A percentile compares a stretch with the other conserved stretches of the same genome.
phyloP scores from a whole-genome alignment of 2,888 invertebrate species.

The Mesorhabditis spiculigera region DNA sequence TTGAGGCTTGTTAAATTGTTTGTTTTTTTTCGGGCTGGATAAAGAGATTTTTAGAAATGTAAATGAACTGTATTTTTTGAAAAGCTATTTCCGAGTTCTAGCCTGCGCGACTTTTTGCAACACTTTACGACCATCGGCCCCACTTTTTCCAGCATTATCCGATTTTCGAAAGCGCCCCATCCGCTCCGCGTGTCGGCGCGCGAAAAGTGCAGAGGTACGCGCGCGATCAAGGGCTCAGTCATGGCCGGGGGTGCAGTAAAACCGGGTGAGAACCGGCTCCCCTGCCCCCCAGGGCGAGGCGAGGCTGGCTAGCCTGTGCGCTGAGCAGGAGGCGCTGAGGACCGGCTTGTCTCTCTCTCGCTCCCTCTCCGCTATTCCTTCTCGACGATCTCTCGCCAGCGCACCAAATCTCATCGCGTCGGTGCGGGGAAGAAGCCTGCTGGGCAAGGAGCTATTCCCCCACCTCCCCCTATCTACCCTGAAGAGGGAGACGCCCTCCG shows the following conservation, averaged over 20 bases:
- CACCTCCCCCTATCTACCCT: no score
- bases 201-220: not conserved
- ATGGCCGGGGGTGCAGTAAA: not conserved
- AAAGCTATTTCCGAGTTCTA: no score
- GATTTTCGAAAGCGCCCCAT: no score
- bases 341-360: constrained; percentile 3
- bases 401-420: not conserved
- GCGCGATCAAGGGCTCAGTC: not conserved
- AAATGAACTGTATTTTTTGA: no score
- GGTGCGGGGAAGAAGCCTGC: not conserved
- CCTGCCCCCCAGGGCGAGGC: not conserved
- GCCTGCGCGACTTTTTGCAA: no score
- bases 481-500: no score
- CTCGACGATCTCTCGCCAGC: not conserved
- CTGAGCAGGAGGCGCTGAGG: not conserved
- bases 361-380: not conserved
- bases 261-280: constrained; percentile 5
- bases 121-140: no score
- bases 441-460: no score
- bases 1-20: no score
- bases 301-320: not conserved
- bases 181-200: not conserved
- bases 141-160: no score
- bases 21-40: no score
- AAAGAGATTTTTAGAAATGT: no score